Evolutionary conservation across 2,888 invertebrate genomes (phyloP).

Genomic region (Agriotes lineatus): DNA sequence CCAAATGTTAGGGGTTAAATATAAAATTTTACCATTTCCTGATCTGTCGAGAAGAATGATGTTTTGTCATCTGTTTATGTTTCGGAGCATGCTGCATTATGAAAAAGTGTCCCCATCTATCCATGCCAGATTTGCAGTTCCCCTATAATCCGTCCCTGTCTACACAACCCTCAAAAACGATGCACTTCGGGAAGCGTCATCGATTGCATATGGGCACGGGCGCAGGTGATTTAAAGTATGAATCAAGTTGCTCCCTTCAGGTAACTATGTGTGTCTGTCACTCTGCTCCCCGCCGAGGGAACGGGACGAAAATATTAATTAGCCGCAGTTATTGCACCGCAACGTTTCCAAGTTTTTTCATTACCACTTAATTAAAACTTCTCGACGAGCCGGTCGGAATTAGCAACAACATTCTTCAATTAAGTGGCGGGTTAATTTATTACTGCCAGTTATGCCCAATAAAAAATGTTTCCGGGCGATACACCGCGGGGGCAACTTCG

Average conservation of each 20-base stretch:
- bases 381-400: conserved; percentile 32
- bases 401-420: conserved; percentile 45
- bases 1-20: too few species aligned
- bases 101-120: too few species aligned
- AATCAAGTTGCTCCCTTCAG: conserved; percentile 9
- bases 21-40: too few species aligned
- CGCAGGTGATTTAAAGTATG: conserved; percentile 32
- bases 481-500: conserved; percentile 2
- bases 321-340: conserved; percentile 18
- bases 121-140: too few species aligned
- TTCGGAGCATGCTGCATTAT: too few species aligned
- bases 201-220: conserved; percentile 21
- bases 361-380: conserved; percentile 46
- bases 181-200: conserved; percentile 10
- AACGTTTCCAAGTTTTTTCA: conserved; percentile 39
- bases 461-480: conserved; percentile 38
- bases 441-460: conserved; percentile 38
- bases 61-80: too few species aligned
- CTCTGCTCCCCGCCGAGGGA: background rate
- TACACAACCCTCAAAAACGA: background rate
- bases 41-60: too few species aligned
- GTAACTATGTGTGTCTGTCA: conserved; percentile 13
- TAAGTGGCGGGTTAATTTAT: conserved; percentile 42
- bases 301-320: conserved; percentile 39
- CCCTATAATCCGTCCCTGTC: too few species aligned